Evolutionary conservation across 2,888 invertebrate species (phyloP).

Genomic region (Sesia bembeciformis): DNA sequence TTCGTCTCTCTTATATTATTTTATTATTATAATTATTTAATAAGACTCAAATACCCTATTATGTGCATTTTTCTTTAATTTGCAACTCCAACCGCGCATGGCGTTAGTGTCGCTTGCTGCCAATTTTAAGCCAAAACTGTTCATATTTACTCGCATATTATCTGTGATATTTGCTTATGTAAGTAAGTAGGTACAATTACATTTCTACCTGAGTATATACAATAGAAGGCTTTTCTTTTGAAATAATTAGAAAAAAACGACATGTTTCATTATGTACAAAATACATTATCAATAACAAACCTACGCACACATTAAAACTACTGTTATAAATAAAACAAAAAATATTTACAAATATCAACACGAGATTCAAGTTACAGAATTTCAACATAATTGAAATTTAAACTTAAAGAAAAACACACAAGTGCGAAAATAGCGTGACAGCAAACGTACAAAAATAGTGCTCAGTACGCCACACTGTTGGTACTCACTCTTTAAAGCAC

Average conservation of each 20-base stretch:
- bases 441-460: background rate
- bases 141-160: no score
- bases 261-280: background rate
- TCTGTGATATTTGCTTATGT: background rate
- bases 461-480: background rate
- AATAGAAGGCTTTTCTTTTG: background rate
- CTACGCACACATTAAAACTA: slow-evolving; percentile 24
- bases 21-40: no score
- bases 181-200: background rate
- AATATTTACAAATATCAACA: slow-evolving; percentile 48
- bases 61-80: no score
- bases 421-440: background rate
- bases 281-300: slow-evolving; percentile 1
- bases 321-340: slow-evolving; percentile 42
- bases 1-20: no score
- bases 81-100: no score
- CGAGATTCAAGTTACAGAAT: slow-evolving; percentile 27
- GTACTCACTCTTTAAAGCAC: background rate
- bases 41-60: no score
- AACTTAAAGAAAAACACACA: slow-evolving; percentile 21
- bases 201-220: background rate
- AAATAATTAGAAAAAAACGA: background rate
- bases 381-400: slow-evolving; percentile 28
- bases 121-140: no score
- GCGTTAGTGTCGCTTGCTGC: no score